Conservation (phyloP, 2,797 vertebrate species). For the Parambassis ranga region DNA sequence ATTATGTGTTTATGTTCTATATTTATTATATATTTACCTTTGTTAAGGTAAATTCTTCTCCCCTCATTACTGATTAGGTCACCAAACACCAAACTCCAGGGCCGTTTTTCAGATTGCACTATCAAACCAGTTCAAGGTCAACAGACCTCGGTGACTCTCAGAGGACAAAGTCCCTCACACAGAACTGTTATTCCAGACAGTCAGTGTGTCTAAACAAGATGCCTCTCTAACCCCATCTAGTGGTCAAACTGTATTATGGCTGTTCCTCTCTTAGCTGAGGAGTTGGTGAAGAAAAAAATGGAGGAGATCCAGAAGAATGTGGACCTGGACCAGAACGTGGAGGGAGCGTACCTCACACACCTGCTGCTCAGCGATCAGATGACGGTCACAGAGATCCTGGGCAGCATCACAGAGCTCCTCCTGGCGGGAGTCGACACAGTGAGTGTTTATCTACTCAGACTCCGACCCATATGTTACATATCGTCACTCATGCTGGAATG, state of each 20-base stretch:
- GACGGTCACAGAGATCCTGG: constrained; percentile 77
- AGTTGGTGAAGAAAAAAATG: constrained; percentile 77
- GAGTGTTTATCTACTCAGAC: too few relatives aligned
- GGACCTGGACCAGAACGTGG: constrained; percentile 53
- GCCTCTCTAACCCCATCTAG: constrained; percentile 1
- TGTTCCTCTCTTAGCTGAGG: constrained; percentile 57
- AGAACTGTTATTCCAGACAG: neutral
- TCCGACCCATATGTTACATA: too few relatives aligned
- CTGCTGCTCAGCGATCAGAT: constrained; percentile 80
- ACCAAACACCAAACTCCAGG: constrained; percentile 1
- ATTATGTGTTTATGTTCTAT: neutral
- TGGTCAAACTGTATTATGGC: neutral
- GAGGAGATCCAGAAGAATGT: constrained; percentile 69
- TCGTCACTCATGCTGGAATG: too few relatives aligned
- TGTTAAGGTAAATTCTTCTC: neutral
- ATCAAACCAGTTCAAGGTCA: constrained; percentile 17
- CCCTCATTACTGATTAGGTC: neutral
- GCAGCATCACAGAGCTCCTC: constrained; percentile 82
- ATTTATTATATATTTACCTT: neutral
- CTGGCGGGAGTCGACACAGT: constrained; percentile 86
- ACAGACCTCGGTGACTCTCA: neutral
- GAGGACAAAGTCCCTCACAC: constrained; percentile 18
- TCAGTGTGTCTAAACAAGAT: neutral
- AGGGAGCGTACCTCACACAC: constrained; percentile 84
- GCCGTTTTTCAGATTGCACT: neutral